phyloP scores from a whole-genome alignment of 2,888 invertebrate species.

The Altica lythri region DNA sequence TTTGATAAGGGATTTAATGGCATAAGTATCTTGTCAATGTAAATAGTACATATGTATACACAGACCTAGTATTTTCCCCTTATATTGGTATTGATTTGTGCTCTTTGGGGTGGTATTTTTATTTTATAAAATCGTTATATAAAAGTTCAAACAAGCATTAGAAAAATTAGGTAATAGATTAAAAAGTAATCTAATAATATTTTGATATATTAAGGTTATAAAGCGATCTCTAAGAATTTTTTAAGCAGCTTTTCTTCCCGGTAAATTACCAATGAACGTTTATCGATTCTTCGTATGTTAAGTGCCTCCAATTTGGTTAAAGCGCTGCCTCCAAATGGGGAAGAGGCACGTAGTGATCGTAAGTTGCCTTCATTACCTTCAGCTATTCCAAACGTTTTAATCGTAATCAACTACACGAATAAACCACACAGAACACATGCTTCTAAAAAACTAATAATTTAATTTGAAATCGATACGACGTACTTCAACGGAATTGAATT shows the following conservation, averaged over 20 bases:
- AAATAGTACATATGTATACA: too few species aligned
- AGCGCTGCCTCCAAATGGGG: slow-evolving; percentile 35
- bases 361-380: slow-evolving; percentile 44
- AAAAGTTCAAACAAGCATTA: too few species aligned
- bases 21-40: slow-evolving; percentile 33
- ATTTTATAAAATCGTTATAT: too few species aligned
- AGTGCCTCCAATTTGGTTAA: slow-evolving; percentile 28
- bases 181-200: too few species aligned
- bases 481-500: slow-evolving; percentile 24
- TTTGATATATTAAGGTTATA: too few species aligned
- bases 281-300: slow-evolving; percentile 31
- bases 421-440: slow-evolving; percentile 37
- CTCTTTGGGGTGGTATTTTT: too few species aligned
- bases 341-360: slow-evolving; percentile 43
- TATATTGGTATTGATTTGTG: too few species aligned
- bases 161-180: too few species aligned
- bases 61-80: too few species aligned
- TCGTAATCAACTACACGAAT: slow-evolving; percentile 43
- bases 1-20: slow-evolving; percentile 46
- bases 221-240: too few species aligned
- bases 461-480: slow-evolving; percentile 35
- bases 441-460: slow-evolving; percentile 39
- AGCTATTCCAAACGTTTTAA: slow-evolving; percentile 49
- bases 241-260: slow-evolving; percentile 28
- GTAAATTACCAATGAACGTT: slow-evolving; percentile 26